Percentiles rank a stretch among this genome's conserved stretches.
Evolutionary conservation across 2,113 vertebrate species (phyloP).

Genomic region (Istiophorus platypterus): DNA sequence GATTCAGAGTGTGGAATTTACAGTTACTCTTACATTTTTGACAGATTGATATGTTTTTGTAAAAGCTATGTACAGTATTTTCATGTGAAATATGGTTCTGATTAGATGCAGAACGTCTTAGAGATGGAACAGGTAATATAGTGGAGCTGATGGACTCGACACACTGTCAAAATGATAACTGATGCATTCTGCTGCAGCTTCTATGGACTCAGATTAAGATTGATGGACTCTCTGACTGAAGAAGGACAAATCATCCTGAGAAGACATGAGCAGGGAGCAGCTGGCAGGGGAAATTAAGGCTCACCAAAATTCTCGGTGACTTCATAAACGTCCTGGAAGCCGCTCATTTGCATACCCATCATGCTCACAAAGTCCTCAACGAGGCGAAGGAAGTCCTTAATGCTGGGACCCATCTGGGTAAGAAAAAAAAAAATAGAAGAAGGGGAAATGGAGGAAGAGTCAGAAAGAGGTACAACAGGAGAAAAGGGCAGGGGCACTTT

Average conservation of each 20-base stretch:
- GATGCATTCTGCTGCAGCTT: slow-evolving; percentile 43
- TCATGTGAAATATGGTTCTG: slow-evolving; percentile 22
- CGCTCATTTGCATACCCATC: slow-evolving; percentile 95
- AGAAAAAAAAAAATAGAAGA: not conserved
- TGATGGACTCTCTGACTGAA: slow-evolving; percentile 48
- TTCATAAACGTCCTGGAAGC: slow-evolving; percentile 96
- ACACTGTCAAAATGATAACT: slow-evolving; percentile 54
- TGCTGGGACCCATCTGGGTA: slow-evolving; percentile 90
- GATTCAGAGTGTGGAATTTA: slow-evolving; percentile 37
- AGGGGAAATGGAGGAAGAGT: slow-evolving; percentile 15
- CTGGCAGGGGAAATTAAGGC: slow-evolving; percentile 61
- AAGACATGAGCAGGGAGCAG: slow-evolving; percentile 23
- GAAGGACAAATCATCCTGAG: slow-evolving; percentile 56
- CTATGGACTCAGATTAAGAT: slow-evolving; percentile 54
- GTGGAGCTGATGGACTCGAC: slow-evolving; percentile 22
- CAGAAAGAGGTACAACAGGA: not conserved
- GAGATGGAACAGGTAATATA: slow-evolving; percentile 13
- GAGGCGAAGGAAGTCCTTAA: slow-evolving; percentile 92
- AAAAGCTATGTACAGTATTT: slow-evolving; percentile 12
- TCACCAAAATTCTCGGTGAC: slow-evolving; percentile 98
- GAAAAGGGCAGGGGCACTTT: not conserved
- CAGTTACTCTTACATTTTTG: slow-evolving; percentile 31
- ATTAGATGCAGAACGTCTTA: slow-evolving; percentile 17
- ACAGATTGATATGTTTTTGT: slow-evolving; percentile 28
- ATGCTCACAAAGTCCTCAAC: slow-evolving; percentile 96